These are phyloP conservation scores for Tuta absoluta DNA, from an alignment of 2,888 invertebrate species.

Conservation along the genomic window DNA sequence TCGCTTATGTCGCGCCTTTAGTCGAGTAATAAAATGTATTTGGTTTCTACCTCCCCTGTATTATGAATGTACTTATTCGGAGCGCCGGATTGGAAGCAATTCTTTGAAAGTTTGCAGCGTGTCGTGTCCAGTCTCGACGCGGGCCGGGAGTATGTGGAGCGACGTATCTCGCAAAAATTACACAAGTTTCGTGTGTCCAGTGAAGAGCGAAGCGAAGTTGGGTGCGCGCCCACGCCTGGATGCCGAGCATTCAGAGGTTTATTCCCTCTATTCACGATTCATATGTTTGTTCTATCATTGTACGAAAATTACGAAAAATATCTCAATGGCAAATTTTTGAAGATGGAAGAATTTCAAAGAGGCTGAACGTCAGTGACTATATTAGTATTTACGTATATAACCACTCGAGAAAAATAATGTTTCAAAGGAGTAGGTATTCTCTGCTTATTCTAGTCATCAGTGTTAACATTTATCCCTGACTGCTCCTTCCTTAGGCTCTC, in stretches of 20 bases:
- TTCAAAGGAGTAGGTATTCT: no score
- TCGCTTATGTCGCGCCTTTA: conserved; percentile 40
- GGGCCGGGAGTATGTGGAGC: conserved; percentile 29
- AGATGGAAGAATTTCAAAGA: no score
- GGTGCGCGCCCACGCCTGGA: conserved; percentile 28
- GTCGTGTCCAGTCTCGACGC: conserved; percentile 44
- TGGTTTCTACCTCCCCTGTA: conserved; percentile 27
- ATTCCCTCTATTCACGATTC: not conserved
- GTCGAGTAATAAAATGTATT: conserved; percentile 44
- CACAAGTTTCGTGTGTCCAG: conserved; percentile 58
- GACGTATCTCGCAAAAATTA: conserved; percentile 65
- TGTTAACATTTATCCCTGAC: no score
- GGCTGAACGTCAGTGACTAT: no score
- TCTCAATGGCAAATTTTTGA: no score
- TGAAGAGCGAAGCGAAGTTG: conserved; percentile 46
- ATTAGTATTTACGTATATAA: no score
- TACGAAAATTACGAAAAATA: no score
- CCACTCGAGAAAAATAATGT: no score
- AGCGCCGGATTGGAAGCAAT: conserved; percentile 32
- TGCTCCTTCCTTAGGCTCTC: no score
- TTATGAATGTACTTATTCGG: conserved; percentile 10
- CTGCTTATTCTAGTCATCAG: no score
- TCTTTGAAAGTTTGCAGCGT: conserved; percentile 42
- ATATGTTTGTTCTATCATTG: no score
- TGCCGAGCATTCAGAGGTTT: conserved; percentile 1